These are phyloP conservation scores for Harpalus rufipes DNA, from an alignment of 2,888 invertebrate genomes.

Conservation along the genomic window DNA sequence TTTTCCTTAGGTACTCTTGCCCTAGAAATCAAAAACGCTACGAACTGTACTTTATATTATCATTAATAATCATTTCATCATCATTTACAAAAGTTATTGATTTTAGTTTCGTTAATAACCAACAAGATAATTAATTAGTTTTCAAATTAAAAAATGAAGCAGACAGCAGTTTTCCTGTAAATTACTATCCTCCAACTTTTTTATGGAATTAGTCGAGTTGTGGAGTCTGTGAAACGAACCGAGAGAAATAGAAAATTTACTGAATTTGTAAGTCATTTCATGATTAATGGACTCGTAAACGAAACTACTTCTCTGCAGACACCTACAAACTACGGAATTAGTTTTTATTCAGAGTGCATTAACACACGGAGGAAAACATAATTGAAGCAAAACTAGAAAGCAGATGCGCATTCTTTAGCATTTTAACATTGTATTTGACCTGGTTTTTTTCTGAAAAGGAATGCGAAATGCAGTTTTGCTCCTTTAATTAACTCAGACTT, in stretches of 20 bases:
- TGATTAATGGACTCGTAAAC: slow-evolving; percentile 41
- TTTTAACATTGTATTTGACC: not conserved
- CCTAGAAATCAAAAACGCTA: too few relatives aligned
- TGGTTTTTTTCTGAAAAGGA: not conserved
- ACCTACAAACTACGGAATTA: not conserved
- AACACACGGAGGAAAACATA: not conserved
- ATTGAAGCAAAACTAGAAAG: not conserved
- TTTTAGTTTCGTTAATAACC: too few relatives aligned
- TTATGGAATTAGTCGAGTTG: not conserved
- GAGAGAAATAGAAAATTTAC: slow-evolving; percentile 54
- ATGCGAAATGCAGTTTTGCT: not conserved
- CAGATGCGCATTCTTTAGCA: not conserved
- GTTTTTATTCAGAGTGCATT: not conserved
- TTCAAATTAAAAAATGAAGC: not conserved
- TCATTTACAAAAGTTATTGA: too few relatives aligned
- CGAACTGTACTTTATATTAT: too few relatives aligned
- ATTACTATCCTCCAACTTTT: not conserved
- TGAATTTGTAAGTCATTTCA: slow-evolving; percentile 55
- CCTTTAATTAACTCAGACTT: not conserved
- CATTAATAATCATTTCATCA: too few relatives aligned
- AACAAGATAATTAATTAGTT: not conserved
- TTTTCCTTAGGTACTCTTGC: too few relatives aligned
- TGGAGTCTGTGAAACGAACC: slow-evolving; percentile 20
- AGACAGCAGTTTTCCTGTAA: not conserved
- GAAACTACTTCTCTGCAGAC: not conserved